phyloP scores from a whole-genome alignment of 2,888 invertebrate genomes.

The Scaptomyza cyrtandrae region DNA sequence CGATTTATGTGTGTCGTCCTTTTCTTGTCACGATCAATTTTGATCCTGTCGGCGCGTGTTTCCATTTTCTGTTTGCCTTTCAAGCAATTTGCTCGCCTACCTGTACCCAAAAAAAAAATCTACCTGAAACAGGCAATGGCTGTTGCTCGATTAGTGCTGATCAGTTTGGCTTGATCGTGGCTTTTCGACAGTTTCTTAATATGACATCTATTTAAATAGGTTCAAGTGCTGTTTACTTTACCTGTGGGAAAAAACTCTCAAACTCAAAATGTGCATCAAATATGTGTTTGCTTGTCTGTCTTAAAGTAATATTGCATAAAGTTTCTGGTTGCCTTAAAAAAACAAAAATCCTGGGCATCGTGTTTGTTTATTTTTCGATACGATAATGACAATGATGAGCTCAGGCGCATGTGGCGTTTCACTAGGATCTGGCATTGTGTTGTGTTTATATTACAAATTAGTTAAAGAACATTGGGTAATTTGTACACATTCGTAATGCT shows the following conservation, averaged over 20 bases:
- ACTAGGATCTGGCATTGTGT: slow-evolving; percentile 25
- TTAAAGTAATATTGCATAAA: slow-evolving; percentile 60
- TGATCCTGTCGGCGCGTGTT: slow-evolving; percentile 77
- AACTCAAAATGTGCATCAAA: slow-evolving; percentile 63
- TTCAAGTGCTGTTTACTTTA: slow-evolving; percentile 62
- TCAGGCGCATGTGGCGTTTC: slow-evolving; percentile 37
- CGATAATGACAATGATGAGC: slow-evolving; percentile 8
- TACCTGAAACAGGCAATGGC: slow-evolving; percentile 42
- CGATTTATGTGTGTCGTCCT: slow-evolving; percentile 44
- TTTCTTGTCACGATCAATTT: slow-evolving; percentile 62
- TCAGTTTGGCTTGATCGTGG: slow-evolving; percentile 69
- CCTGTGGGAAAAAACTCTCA: slow-evolving; percentile 71
- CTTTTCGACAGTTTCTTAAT: slow-evolving; percentile 73
- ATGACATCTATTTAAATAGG: slow-evolving; percentile 73
- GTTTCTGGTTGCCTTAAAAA: slow-evolving; percentile 3
- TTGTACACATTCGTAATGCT: slow-evolving; percentile 26
- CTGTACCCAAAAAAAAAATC: slow-evolving; percentile 35
- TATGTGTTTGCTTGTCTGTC: slow-evolving; percentile 35
- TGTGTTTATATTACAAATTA: slow-evolving; percentile 55
- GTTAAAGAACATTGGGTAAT: slow-evolving; percentile 46
- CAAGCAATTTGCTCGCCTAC: slow-evolving; percentile 52
- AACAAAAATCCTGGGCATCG: slow-evolving; percentile 3
- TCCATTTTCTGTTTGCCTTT: slow-evolving; percentile 64
- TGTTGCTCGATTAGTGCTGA: slow-evolving; percentile 59
- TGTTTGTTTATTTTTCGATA: slow-evolving; percentile 59